A percentile compares a stretch with the other conserved stretches of the same genome.
Evolutionary conservation across 2,888 invertebrate genomes (phyloP).

Genomic region (Ischnura elegans): DNA sequence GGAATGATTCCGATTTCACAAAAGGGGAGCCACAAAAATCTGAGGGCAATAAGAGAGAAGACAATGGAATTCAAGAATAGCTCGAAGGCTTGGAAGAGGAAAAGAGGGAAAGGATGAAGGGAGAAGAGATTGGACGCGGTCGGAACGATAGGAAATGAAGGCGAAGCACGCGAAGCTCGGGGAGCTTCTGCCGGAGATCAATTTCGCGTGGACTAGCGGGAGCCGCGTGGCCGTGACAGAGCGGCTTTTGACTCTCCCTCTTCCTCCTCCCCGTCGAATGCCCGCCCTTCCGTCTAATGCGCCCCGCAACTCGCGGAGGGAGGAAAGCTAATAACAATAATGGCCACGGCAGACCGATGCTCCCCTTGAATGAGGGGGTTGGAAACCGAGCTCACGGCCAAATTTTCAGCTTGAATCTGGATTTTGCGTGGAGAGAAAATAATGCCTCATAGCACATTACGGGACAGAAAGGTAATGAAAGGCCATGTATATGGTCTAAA

Average conservation of each 20-base stretch:
- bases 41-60: no score
- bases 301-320: not conserved
- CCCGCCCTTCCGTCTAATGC: not conserved
- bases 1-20: no score
- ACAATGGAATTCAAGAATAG: no score
- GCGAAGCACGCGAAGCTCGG: not conserved
- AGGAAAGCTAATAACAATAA: not conserved
- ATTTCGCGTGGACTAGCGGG: not conserved
- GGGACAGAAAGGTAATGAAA: no score
- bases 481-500: no score
- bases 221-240: not conserved
- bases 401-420: no score
- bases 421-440: no score
- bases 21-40: no score
- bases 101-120: no score
- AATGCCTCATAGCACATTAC: no score
- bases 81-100: no score
- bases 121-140: not conserved
- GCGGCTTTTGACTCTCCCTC: not conserved
- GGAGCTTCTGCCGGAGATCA: not conserved
- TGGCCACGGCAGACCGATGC: not conserved
- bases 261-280: not conserved
- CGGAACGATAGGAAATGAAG: not conserved
- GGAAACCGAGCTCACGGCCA: no score
- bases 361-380: not conserved